phyloP scores from a whole-genome alignment of 2,797 vertebrate genomes.

The Mallotus villosus region DNA sequence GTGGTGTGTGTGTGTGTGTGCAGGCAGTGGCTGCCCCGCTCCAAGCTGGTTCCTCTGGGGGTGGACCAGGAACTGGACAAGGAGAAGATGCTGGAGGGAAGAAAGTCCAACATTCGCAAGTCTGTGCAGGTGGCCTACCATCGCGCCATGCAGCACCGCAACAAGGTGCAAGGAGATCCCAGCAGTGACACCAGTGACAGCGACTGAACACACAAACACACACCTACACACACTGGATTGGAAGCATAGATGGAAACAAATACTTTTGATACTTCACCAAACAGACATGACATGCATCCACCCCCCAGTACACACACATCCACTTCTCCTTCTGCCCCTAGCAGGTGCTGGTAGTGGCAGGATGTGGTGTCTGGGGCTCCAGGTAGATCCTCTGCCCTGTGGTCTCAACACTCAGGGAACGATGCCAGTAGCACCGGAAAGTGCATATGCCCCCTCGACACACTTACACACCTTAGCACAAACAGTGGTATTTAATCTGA shows the following conservation, averaged over 20 bases:
- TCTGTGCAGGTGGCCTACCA: conserved; percentile 98
- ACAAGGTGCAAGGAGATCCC: conserved; percentile 97
- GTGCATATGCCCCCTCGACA: conserved; percentile 31
- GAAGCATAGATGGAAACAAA: background rate
- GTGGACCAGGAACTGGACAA: conserved; percentile 98
- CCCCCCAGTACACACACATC: conserved; percentile 5
- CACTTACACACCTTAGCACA: conserved; percentile 28
- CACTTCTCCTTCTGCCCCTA: conserved; percentile 1
- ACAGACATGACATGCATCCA: conserved; percentile 11
- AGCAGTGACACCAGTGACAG: conserved; percentile 98
- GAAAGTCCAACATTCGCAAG: conserved; percentile 98
- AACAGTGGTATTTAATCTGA: conserved; percentile 68
- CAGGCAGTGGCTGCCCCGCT: conserved; percentile 98
- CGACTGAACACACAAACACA: conserved; percentile 72
- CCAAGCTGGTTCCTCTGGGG: conserved; percentile 96
- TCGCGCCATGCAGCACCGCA: conserved; percentile 97
- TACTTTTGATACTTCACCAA: too few species aligned
- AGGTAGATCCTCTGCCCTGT: conserved; percentile 20
- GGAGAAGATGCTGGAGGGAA: conserved; percentile 97
- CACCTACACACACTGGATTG: background rate
- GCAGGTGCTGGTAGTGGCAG: conserved; percentile 14
- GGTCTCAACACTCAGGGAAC: conserved; percentile 30
- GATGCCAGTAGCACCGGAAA: conserved; percentile 47
- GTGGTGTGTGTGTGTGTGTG: conserved; percentile 34
- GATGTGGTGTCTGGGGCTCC: conserved; percentile 16